Evolutionary conservation across 2,888 invertebrate species (phyloP).

Genomic region (Phragmatobia fuliginosa): DNA sequence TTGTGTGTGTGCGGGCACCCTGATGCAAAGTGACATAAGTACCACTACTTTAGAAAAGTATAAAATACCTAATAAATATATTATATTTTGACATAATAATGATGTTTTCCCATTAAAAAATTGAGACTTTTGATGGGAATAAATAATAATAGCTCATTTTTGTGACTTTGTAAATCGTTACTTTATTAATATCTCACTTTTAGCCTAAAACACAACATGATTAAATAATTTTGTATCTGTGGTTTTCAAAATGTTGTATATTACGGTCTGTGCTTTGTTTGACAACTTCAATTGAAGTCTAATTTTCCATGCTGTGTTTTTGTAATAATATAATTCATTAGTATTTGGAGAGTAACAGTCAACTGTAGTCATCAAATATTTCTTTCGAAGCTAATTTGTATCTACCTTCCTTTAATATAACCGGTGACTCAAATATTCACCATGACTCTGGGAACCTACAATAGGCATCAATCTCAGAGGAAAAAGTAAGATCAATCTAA

Average conservation of each 20-base stretch:
- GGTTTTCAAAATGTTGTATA: background rate
- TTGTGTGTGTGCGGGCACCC: too few species aligned
- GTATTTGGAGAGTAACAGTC: constrained; percentile 48
- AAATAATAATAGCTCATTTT: too few species aligned
- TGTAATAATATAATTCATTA: constrained; percentile 61
- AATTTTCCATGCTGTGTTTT: constrained; percentile 54
- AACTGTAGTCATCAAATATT: constrained; percentile 26
- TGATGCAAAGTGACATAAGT: too few species aligned
- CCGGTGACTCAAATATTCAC: constrained; percentile 39
- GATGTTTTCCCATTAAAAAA: too few species aligned
- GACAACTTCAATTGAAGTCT: constrained; percentile 52
- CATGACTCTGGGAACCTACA: constrained; percentile 82
- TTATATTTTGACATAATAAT: too few species aligned
- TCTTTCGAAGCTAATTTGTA: constrained; percentile 25
- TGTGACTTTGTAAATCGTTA: too few species aligned
- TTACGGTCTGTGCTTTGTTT: constrained; percentile 44
- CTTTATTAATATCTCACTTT: too few species aligned
- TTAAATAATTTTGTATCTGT: too few species aligned
- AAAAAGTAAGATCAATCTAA: constrained; percentile 69
- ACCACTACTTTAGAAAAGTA: too few species aligned
- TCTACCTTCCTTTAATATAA: constrained; percentile 44
- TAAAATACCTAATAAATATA: too few species aligned
- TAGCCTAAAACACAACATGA: too few species aligned
- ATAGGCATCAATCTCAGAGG: constrained; percentile 79
- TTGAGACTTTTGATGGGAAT: too few species aligned